phyloP scores from a whole-genome alignment of 2,888 invertebrate species.

The Capitulum mitella region DNA sequence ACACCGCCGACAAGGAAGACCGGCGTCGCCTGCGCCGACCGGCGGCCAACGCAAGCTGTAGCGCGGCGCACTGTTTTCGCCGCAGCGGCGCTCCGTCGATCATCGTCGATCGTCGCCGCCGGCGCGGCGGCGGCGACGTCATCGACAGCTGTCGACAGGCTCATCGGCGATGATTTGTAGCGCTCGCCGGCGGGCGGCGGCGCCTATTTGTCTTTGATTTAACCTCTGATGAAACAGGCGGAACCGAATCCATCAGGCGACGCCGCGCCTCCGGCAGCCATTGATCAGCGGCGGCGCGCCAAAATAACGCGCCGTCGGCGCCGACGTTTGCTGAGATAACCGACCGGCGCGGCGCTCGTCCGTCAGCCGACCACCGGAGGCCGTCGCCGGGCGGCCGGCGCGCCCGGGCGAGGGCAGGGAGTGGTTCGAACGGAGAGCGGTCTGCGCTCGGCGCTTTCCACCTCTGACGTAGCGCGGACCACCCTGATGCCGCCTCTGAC shows the following conservation, averaged over 20 bases:
- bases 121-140: not conserved
- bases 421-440: too few relatives aligned
- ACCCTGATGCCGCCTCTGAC: too few relatives aligned
- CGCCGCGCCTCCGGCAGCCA: too few relatives aligned
- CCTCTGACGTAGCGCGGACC: too few relatives aligned
- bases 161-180: constrained; percentile 5
- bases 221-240: not conserved
- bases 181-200: not conserved
- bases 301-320: not conserved
- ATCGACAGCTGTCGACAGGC: constrained; percentile 1
- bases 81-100: not conserved
- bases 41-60: too few relatives aligned
- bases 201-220: not conserved
- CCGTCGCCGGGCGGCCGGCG: too few relatives aligned
- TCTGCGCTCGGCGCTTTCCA: too few relatives aligned
- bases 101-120: not conserved
- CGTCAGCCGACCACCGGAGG: too few relatives aligned
- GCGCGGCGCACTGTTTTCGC: not conserved
- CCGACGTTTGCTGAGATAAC: not conserved
- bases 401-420: too few relatives aligned
- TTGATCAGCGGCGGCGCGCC: too few relatives aligned
- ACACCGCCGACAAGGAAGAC: not conserved
- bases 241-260: not conserved
- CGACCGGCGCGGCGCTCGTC: not conserved
- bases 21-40: not conserved